Evolutionary conservation across 2,113 vertebrate species (phyloP), one percentile per base, ranked within the genome.

Genomic region (Stigmatopora argus): DNA sequence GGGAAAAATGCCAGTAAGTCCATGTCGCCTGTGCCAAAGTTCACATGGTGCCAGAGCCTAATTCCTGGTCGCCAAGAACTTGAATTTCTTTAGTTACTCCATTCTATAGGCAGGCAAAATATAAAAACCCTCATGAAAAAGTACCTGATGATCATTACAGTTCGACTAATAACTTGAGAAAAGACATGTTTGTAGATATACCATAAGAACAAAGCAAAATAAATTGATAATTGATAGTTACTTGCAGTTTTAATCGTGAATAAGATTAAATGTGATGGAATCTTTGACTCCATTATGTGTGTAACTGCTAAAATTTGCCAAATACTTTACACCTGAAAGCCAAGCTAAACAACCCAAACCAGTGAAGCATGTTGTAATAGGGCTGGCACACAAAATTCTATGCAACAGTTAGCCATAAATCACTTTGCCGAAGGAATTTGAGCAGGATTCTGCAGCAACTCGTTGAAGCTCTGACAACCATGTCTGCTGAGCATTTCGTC

Each of bases 401-500:
- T 78, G 73, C 76, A 84, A 23, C 10, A 74, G 64, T 74, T 59
- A 45, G 70, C 57, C 76, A 86, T 87, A 79, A 84, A 84, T 89
- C 79, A 79, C 78, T 72, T 74, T 73, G 71, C 48, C 69, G 66
- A 72, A 66, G 73, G 66, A 57, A 62, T 67, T 71, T 74, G 48
- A 78, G 75, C 60, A 19, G n/a, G 18, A 53, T 19, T 19, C 19
- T 19, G 10, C 74, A 56, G 60, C 70, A 65, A 60, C 49, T 47
- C 0, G 38, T 73, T 78, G 76, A 84, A 69, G 58, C 74, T 79
- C 60, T 71, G 65, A 78, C 74, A 62, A 73, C 68, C 64, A 70
- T 74, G 81, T 81, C 83, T 73, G 66, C 70, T 18, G 75, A 84
- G 35, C 34, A 75, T 12, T 70, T 66, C 78, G 38, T 81, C 64